Conservation (phyloP, 2,113 vertebrate species). For the Fulmarus glacialis region DNA sequence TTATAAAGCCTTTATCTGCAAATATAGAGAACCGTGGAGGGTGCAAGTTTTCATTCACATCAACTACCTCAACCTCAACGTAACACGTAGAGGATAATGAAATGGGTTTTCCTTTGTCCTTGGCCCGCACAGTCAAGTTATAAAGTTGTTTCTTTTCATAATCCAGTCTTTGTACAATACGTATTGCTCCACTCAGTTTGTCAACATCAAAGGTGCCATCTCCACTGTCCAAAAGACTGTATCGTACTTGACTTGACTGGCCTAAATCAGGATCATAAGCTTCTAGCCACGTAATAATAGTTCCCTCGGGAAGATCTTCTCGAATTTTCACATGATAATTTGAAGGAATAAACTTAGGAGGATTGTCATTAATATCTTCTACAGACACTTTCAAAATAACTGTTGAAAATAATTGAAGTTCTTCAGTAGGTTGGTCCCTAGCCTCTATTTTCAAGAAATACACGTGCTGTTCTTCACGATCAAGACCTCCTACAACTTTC, state of each 20-base stretch:
- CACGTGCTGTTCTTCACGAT: slow-evolving; percentile 83
- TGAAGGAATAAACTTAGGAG: slow-evolving; percentile 90
- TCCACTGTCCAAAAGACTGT: slow-evolving; percentile 88
- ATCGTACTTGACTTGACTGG: slow-evolving; percentile 91
- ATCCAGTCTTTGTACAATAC: slow-evolving; percentile 89
- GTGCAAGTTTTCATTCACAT: slow-evolving; percentile 95
- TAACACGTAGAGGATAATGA: slow-evolving; percentile 92
- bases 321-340: slow-evolving; percentile 91
- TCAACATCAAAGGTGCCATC: slow-evolving; percentile 93
- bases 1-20: slow-evolving; percentile 89
- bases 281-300: slow-evolving; percentile 92
- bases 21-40: slow-evolving; percentile 87
- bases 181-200: slow-evolving; percentile 91
- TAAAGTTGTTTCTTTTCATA: slow-evolving; percentile 93
- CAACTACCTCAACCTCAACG: slow-evolving; percentile 90
- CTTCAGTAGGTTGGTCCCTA: slow-evolving; percentile 84
- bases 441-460: slow-evolving; percentile 89
- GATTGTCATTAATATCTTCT: slow-evolving; percentile 95
- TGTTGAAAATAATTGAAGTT: slow-evolving; percentile 86
- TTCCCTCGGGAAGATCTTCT: slow-evolving; percentile 93
- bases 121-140: slow-evolving; percentile 90
- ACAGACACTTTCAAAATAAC: slow-evolving; percentile 87
- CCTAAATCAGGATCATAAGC: slow-evolving; percentile 91
- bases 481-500: slow-evolving; percentile 79
- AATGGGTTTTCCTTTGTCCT: slow-evolving; percentile 92